Conservation (phyloP, 2,113 vertebrate species). For the Panurus biarmicus region DNA sequence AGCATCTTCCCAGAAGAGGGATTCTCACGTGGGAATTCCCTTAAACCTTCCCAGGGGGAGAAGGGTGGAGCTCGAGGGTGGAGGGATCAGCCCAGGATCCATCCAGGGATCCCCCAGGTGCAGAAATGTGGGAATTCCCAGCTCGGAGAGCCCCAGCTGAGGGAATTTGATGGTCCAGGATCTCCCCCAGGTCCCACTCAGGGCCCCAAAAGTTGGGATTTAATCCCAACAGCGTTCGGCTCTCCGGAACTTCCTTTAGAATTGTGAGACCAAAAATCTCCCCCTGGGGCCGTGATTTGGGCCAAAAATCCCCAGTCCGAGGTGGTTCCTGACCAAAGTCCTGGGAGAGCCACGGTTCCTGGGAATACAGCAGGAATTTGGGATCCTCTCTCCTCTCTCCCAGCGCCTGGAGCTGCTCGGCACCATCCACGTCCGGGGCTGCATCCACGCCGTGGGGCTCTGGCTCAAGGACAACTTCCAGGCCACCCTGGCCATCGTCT, state of each 20-base stretch:
- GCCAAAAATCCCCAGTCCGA: rapidly evolving
- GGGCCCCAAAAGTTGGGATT: neutral
- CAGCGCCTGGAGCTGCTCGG: constrained; percentile 79
- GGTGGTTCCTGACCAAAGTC: rapidly evolving
- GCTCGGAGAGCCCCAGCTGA: neutral
- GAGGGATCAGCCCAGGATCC: neutral
- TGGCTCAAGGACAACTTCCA: constrained; percentile 88
- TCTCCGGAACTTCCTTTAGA: neutral
- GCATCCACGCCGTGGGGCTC: constrained; percentile 85
- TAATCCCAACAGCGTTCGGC: rapidly evolving
- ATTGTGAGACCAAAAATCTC: neutral
- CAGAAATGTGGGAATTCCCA: neutral
- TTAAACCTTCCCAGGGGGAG: rapidly evolving
- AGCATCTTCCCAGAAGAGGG: neutral
- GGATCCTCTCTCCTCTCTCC: neutral
- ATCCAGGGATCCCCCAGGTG: neutral
- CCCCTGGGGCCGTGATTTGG: neutral
- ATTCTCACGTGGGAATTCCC: neutral
- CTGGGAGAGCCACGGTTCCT: rapidly evolving
- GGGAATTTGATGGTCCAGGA: neutral
- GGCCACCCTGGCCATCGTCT: constrained; percentile 76
- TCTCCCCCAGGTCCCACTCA: neutral
- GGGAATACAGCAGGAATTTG: rapidly evolving
- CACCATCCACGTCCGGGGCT: constrained; percentile 83
- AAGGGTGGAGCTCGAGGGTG: neutral